Conservation (phyloP, 1,140 invertebrate genomes). For the Babylonia areolata region DNA sequence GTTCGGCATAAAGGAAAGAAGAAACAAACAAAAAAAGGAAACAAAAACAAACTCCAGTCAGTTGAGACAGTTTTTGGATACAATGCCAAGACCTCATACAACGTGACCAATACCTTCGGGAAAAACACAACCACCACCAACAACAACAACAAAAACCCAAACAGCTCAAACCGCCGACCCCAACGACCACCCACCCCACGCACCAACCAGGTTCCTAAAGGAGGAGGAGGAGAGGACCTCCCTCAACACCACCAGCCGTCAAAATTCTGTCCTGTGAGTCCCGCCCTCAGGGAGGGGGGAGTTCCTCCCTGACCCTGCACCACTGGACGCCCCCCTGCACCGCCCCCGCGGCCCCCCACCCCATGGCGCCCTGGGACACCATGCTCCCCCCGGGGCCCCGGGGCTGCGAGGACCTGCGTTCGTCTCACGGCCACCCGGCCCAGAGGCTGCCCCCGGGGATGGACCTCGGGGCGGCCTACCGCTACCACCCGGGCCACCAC, state of each 20-base stretch:
- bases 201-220: too few species aligned
- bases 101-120: too few species aligned
- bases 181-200: too few species aligned
- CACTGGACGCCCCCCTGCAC: constrained; percentile 22
- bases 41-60: too few species aligned
- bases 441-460: constrained; percentile 39
- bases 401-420: constrained; percentile 40
- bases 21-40: too few species aligned
- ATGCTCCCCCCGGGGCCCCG: constrained; percentile 43
- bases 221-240: too few species aligned
- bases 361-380: constrained; percentile 38
- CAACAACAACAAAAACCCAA: too few species aligned
- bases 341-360: constrained; percentile 20
- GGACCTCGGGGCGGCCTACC: constrained; percentile 59
- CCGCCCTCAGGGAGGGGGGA: constrained; percentile 28
- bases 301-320: constrained; percentile 32
- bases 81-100: too few species aligned
- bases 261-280: constrained; percentile 36
- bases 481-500: constrained; percentile 51
- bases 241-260: neutral
- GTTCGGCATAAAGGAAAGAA: too few species aligned
- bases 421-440: constrained; percentile 34
- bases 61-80: too few species aligned
- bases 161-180: too few species aligned
- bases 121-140: neutral